These are phyloP conservation scores for Phoebastria nigripes DNA, from an alignment of 2,797 vertebrate genomes.

Conservation along the genomic window DNA sequence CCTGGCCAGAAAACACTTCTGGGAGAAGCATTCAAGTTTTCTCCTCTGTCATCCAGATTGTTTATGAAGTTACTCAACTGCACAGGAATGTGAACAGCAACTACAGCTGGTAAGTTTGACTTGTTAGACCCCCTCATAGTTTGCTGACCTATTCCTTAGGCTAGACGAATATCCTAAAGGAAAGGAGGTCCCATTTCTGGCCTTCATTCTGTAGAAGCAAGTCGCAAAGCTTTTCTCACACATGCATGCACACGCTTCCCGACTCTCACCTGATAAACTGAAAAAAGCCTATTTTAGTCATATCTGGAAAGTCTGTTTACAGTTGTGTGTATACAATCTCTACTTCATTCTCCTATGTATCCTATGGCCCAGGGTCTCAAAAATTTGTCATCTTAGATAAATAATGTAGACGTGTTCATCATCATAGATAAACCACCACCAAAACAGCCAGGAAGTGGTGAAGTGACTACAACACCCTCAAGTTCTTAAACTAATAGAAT, in stretches of 20 bases:
- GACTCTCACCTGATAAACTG: background rate
- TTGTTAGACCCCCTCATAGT: too few species aligned
- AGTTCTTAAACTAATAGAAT: background rate
- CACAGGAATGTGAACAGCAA: background rate
- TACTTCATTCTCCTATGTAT: background rate
- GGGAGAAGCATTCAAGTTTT: background rate
- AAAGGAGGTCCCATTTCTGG: background rate
- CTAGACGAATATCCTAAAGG: background rate
- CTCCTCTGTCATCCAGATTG: background rate
- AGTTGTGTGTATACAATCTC: background rate
- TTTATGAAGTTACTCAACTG: background rate
- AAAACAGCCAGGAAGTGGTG: background rate
- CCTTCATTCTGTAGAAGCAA: background rate
- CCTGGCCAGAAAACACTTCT: background rate
- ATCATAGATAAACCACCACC: background rate
- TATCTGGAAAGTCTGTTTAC: background rate
- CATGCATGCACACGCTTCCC: background rate
- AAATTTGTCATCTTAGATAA: background rate
- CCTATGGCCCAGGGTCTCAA: background rate
- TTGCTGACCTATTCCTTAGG: background rate
- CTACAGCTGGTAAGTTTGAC: background rate
- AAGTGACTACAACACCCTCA: background rate
- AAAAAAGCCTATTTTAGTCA: background rate
- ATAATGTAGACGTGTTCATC: background rate
- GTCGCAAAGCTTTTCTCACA: background rate